Conservation (phyloP, 35 echinoderm and acorn worm genomes). For the Eucidaris tribuloides region DNA sequence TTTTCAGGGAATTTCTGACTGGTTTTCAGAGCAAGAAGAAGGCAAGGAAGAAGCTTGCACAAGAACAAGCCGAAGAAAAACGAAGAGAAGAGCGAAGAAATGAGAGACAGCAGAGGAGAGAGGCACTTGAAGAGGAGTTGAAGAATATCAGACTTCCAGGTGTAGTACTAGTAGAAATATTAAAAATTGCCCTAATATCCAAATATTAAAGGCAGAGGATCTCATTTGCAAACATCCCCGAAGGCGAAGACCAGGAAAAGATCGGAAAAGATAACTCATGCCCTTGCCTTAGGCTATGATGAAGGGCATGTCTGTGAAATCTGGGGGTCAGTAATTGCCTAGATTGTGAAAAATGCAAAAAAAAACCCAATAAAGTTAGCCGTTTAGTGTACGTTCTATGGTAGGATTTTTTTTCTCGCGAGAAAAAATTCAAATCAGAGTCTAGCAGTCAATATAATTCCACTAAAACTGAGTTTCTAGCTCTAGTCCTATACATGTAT, state of each 20-base stretch:
- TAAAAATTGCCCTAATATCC: not conserved
- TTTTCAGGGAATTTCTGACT: constrained; percentile 62
- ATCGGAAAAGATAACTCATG: not conserved
- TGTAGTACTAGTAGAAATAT: not conserved
- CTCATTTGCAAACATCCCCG: not conserved
- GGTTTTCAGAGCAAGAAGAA: constrained; percentile 57
- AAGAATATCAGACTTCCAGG: constrained; percentile 51
- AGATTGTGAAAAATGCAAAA: no score
- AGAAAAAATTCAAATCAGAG: no score
- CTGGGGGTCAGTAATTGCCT: no score
- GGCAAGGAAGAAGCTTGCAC: constrained; percentile 57
- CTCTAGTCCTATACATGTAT: no score
- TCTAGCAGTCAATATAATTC: no score
- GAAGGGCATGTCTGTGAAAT: not conserved
- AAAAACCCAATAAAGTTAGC: no score
- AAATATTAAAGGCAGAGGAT: not conserved
- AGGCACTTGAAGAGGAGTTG: constrained; percentile 50
- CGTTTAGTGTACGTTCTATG: no score
- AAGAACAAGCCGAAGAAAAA: constrained; percentile 26
- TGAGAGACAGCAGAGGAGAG: constrained; percentile 50
- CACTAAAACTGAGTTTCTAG: no score
- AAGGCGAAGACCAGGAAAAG: not conserved
- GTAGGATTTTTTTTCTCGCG: no score
- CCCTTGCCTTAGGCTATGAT: not conserved
- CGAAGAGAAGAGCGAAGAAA: constrained; percentile 39